Evolutionary conservation across 2,888 invertebrate species (phyloP), one percentile per base, ranked within the genome.

Genomic region (Aspidiotus destructor): DNA sequence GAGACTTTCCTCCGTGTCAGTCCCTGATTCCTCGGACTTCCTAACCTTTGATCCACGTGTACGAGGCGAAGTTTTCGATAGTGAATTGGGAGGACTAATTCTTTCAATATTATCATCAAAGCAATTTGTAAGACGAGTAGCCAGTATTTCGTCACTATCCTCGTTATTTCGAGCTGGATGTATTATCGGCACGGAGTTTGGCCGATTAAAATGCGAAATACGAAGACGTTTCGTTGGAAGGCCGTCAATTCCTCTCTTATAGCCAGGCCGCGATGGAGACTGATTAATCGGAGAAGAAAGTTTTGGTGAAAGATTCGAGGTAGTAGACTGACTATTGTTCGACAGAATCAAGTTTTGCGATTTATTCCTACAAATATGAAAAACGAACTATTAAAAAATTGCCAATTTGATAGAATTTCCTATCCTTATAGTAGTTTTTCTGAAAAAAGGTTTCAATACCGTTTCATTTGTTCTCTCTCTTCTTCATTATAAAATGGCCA

Each of bases 401-500:
- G 5, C 28, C 2, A 28, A 28, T 28, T 28, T 28, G 28, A 28
- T 28, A 28, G 5, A 28, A 28, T 28, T 28, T 28, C 28, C 28
- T 28, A 28, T 28, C 1, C 28, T 28, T 28, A 28, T 28, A 28
- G 28, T 28, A 28, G 28, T 28, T 28, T 28, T 28, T 28, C 28
- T 28, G 28, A 28, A 28, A 28, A 28, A 28, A 28, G 28, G 48
- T 48, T n/a, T 7, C 28, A 13, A 42, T 15, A 52, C 44, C 52
- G 86, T 82, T 92, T 93, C 76, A 95, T 83, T 79, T 88, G 85
- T 76, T 89, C 87, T 78, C 85, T 84, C 78, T 96, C 95, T 76
- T 90, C 88, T 75, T 94, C 93, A 17, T 87, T 85, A 77, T 93
- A 96, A 81, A 89, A 94, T 71, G 92, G 91, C 95, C 96, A 97